Evolutionary conservation across 2,888 invertebrate genomes (phyloP), one percentile per base, ranked within the genome.

Genomic region (Stegana nigrithorax): DNA sequence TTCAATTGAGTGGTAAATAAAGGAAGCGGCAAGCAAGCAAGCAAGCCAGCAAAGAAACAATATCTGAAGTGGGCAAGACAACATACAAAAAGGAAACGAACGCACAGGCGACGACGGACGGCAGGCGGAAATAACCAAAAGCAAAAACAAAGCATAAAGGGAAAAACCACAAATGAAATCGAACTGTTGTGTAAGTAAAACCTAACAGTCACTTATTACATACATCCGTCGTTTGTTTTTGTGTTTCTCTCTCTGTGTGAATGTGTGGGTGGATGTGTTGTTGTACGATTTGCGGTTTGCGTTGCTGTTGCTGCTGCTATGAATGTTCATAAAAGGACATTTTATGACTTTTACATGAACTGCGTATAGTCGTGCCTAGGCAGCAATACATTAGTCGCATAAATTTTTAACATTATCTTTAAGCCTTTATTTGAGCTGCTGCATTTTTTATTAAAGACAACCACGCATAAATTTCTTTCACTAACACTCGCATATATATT

Each of bases 1-100:
- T 77, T 73, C 74, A 77, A 79, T 80, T 78, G 75, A 73, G 72
- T 71, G 70, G 69, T 66, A 77, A 78, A 76, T 72, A 73, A 70
- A 69, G 60, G 23, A 50, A 26, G 39, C 32, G 36, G n/a, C 25
- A 60, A 10, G 44, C n/a, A 57, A 12, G 1, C 21, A 27, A 51
- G 19, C 44, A 51, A 53, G 53, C 27, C n/a, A n/a, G 32, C 25
- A 12, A 7, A 21, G 12, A 45, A 45, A 45, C 45, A 45, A 45
- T 36, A 17, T 47, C 25, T 10, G 25, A 47, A 25, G 4, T 12
- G 25, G n/a, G 17, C n/a, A 47, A 29, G 17, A 7, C 14, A 51
- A 51, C 21, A n/a, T 17, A 51, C 6, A n/a, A 51, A 5, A 51
- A 29, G 27, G 29, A 44, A 14, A 17, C 17, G 17, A 44, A 44